Base-by-base conservation (phyloP, 2,888 invertebrate species). In the Mechanitis messenoides region DNA sequence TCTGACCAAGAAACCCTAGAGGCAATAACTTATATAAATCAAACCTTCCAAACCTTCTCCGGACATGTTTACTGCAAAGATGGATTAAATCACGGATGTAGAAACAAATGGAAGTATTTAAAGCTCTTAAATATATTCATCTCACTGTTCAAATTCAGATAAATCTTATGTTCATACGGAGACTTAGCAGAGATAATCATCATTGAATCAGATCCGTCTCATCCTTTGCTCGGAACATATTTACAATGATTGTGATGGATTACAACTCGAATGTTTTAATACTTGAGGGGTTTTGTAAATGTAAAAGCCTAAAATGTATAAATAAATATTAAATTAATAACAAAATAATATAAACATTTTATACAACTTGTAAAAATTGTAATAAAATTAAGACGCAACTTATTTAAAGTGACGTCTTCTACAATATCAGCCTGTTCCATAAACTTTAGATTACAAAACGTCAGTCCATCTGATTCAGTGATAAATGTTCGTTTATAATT, bases 1-100 rank as follows among this genome's bases (percentile, higher is more conserved):
- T 50, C 50, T 31, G 50, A 50, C 31, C 50, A 50, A 50, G 50
- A 50, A 50, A 31, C 31, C 50, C 50, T 20, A 20, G n/a, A 50
- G 59, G 47, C 59, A 58, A 63, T 60, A 58, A 60, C 45, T 56
- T 59, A 54, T 56, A 56, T 56, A 60, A 61, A 64, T 59, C 61
- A 54, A 55, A 64, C 42, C 56, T n/a, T 50, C 59, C 53, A 53
- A 61, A 56, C 61, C 56, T 58, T 56, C 54, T 33, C 47, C 46
- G 50, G 55, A 57, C 59, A 54, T 61, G 42, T 53, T 53, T 56
- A 45, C 50, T 12, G 50, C 31, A 31, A 50, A 50, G 50, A 50
- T 50, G 50, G 31, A 50, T 50, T 50, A 50, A 50, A 50, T 50
- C 50, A 50, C 28, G 50, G 31, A 50, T 50, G 31, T 31, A 50